Conservation (phyloP, 1,140 invertebrate species). For the Camponotus floridanus region DNA sequence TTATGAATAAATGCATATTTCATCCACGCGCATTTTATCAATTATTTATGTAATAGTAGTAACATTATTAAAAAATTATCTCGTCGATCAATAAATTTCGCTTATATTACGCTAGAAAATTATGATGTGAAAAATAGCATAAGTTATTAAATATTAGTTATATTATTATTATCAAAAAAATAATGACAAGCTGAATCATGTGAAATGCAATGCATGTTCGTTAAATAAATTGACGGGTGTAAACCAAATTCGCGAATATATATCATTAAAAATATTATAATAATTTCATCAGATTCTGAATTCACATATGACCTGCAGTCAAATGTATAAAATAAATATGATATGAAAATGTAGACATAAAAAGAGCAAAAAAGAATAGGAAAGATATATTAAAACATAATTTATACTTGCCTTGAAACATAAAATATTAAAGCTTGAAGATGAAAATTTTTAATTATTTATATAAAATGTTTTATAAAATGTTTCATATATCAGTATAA, state of each 20-base stretch:
- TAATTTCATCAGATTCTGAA: neutral
- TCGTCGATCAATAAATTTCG: neutral
- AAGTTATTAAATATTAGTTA: neutral
- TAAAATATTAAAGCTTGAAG: neutral
- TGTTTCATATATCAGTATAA: neutral
- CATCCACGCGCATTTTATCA: neutral
- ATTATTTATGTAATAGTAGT: slow-evolving; percentile 23
- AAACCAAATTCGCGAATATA: neutral
- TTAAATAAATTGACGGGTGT: neutral
- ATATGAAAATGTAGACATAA: neutral
- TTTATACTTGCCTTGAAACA: slow-evolving; percentile 10
- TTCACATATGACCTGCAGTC: neutral
- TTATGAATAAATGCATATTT: slow-evolving; percentile 50
- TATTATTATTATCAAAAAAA: neutral
- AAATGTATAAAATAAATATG: neutral
- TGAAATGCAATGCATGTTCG: neutral
- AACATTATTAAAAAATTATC: slow-evolving; percentile 10
- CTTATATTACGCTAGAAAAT: neutral
- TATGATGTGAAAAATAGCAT: neutral
- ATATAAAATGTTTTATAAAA: slow-evolving; percentile 6
- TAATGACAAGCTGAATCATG: neutral
- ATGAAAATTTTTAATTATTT: slow-evolving; percentile 16
- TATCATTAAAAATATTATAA: neutral
- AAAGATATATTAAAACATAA: slow-evolving; percentile 28
- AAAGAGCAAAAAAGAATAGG: neutral